Conservation (phyloP, 2,888 invertebrate species). For the Resseliella maxima region DNA sequence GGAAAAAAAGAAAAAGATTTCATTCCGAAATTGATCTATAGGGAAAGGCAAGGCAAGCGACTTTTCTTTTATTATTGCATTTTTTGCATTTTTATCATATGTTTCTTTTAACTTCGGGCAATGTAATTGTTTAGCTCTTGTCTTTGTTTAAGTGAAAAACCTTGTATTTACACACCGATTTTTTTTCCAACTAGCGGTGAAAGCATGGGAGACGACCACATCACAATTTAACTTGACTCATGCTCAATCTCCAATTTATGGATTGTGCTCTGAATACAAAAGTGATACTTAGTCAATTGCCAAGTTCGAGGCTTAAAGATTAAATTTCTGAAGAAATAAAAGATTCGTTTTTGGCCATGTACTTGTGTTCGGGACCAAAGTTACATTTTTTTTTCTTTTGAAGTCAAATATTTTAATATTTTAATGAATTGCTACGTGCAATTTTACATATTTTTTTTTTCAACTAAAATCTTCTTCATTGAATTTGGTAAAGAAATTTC, state of each 20-base stretch:
- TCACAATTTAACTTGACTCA: neutral
- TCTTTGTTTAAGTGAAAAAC: neutral
- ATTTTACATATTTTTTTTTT: neutral
- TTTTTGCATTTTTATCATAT: slow-evolving; percentile 18
- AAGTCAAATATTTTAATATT: too few relatives aligned
- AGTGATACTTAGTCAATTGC: neutral
- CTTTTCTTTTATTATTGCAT: neutral
- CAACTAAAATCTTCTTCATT: neutral
- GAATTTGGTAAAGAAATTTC: neutral
- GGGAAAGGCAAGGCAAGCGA: neutral
- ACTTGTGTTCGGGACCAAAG: too few relatives aligned
- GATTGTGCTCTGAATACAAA: neutral
- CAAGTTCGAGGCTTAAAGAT: neutral
- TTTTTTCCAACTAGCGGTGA: neutral
- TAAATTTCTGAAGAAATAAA: too few relatives aligned
- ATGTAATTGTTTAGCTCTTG: neutral
- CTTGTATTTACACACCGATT: neutral
- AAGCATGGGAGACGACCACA: neutral
- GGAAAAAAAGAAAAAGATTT: neutral
- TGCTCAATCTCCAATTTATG: neutral
- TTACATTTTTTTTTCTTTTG: too few relatives aligned
- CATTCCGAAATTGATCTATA: neutral
- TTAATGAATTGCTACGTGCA: too few relatives aligned
- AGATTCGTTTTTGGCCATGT: too few relatives aligned
- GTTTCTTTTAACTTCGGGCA: neutral